Evolutionary conservation across 2,113 vertebrate species (phyloP), one percentile per base, ranked within the genome.

Genomic region (Xiphophorus hellerii): DNA sequence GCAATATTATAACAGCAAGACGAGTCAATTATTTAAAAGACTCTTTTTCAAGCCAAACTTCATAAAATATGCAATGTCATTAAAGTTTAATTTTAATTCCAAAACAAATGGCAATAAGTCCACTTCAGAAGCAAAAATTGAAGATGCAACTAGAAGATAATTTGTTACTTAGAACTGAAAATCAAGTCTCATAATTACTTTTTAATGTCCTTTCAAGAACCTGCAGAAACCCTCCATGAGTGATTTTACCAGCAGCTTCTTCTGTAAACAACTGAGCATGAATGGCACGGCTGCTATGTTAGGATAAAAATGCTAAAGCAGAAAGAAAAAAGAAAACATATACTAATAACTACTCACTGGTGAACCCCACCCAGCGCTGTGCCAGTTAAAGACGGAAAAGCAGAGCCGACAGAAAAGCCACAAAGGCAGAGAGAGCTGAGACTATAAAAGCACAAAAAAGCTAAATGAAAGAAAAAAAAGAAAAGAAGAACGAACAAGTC

Each of bases 351-450:
- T 73, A 61, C 70, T 76, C 65, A 83, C 67, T 80, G 78, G 79
- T 86, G 72, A 88, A 78, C 91, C 88, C 82, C 88, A 90, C 91
- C 92, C 91, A 78, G 68, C 71, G 69, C 74, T 78, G 74, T 85
- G 80, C 77, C 66, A 75, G 69, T 84, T 75, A 87, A 78, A 80
- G 77, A 78, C 70, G 37, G 73, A 82, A 74, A 85, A 48, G 64
- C 70, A 83, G 82, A 77, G 39, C 76, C 73, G 61, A 77, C 70
- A 76, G 69, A 79, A 69, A 81, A 77, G 68, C 72, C 81, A 74
- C 63, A 64, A 73, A 76, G 66, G 76, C 65, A 73, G 8, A 58
- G 60, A 82, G 69, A 88, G 86, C 71, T 78, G 84, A 82, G 73
- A 76, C 81, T 68, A 85, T 83, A 88, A 90, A 90, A 90, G 73